Evolutionary conservation across 1,140 invertebrate species (phyloP).

Genomic region (Drosophila orosa): DNA sequence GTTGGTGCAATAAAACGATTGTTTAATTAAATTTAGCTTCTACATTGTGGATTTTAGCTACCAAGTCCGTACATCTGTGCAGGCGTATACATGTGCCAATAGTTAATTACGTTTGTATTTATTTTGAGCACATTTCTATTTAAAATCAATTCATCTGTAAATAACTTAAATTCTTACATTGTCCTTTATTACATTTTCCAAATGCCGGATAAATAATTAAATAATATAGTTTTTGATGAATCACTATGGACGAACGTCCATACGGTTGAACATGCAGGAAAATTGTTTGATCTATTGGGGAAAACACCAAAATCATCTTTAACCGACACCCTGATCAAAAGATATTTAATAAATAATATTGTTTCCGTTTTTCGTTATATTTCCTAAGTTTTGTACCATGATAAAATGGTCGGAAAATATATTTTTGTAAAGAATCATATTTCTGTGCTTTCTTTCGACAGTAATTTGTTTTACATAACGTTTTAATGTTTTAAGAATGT

Average conservation of each 20-base stretch:
- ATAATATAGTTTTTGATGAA: not conserved
- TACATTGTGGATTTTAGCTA: constrained; percentile 1
- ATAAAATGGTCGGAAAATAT: no score
- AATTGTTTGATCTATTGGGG: no score
- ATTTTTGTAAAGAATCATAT: no score
- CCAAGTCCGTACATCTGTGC: not conserved
- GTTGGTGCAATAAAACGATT: constrained; percentile 14
- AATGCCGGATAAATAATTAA: not conserved
- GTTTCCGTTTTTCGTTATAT: no score
- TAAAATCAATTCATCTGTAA: constrained; percentile 15
- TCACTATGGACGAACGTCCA: not conserved
- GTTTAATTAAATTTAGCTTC: constrained; percentile 42
- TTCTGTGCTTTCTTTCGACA: no score
- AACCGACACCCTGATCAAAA: no score
- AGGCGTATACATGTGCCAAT: constrained; percentile 11
- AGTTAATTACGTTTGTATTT: constrained; percentile 11
- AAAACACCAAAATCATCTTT: no score
- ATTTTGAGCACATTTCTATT: constrained; percentile 10
- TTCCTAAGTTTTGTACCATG: no score
- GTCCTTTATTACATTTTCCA: not conserved
- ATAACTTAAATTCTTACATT: not conserved
- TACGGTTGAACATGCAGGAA: no score
- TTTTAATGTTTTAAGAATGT: no score
- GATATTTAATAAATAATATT: no score
- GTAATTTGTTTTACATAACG: no score